A percentile compares a stretch with the other conserved stretches of the same genome.
phyloP scores from a whole-genome alignment of 1,140 invertebrate genomes.

The Eumeta japonica region DNA sequence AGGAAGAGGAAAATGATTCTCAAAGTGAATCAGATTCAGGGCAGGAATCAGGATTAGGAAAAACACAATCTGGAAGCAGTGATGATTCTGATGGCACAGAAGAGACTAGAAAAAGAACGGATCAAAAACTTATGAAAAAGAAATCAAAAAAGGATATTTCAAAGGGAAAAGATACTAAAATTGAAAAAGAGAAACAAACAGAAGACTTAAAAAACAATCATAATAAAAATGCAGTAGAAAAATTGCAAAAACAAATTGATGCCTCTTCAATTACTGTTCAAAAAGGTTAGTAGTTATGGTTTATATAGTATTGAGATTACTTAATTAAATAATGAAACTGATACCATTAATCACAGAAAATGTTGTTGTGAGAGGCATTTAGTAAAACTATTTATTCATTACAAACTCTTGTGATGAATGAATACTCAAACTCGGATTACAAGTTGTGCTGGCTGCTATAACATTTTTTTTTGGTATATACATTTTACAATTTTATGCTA shows the following conservation, averaged over 20 bases:
- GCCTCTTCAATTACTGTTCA: neutral
- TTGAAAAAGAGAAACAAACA: slow-evolving; percentile 9
- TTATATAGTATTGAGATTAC: no score
- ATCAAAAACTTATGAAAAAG: slow-evolving; percentile 6
- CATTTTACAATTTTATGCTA: no score
- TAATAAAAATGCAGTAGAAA: neutral
- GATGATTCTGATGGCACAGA: slow-evolving; percentile 12
- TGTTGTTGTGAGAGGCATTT: no score
- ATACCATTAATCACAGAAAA: no score
- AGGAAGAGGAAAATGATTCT: slow-evolving; percentile 9
- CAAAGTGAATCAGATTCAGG: slow-evolving; percentile 13
- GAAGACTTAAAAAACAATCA: slow-evolving; percentile 8
- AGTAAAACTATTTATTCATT: no score
- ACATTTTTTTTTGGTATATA: no score
- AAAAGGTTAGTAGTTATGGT: slow-evolving; percentile 26
- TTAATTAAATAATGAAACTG: no score
- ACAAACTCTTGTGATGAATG: no score
- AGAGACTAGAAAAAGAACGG: slow-evolving; percentile 8
- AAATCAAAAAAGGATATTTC: slow-evolving; percentile 6
- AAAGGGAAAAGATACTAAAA: slow-evolving; percentile 8
- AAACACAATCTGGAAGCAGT: slow-evolving; percentile 12
- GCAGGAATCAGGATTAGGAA: slow-evolving; percentile 11
- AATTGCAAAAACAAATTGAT: slow-evolving; percentile 1
- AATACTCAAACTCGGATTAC: no score
- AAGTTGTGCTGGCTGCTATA: no score